Evolutionary conservation across 2,113 vertebrate genomes (phyloP), one percentile per base, ranked within the genome.

Genomic region (Dolichotis patagonum): DNA sequence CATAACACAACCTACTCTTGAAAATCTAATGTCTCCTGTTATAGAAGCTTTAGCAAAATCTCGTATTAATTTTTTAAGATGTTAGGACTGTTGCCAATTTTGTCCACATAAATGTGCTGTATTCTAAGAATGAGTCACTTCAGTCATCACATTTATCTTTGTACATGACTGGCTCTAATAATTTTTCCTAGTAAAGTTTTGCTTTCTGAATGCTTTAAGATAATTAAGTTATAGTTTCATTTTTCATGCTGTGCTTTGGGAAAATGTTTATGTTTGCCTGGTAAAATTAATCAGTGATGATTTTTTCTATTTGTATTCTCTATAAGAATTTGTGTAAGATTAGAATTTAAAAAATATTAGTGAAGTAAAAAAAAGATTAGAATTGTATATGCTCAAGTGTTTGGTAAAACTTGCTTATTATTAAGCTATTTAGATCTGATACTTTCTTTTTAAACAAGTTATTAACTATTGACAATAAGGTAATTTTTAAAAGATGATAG

Each of bases 151-250:
- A 28, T 62, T 65, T 85, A 75, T 43, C 69, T 85, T 91, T 91
- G 46, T 54, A 54, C 3, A 46, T 82, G 60, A 24, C 22, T 89
- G 10, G 1, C 38, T 77, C 19, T 69, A 82, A 77, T 20, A 91
- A 52, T 14, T 93, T 95, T 85, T 60, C 28, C 52, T 77, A 75
- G 35, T 58, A 41, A 73, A 81, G 54, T 85, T 96, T 82, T 90
- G 67, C 38, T 54, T 96, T 96, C n/a, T 87, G 75, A 91, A 93
- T 94, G 56, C 41, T 16, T n/a, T n/a, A n/a, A n/a, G n/a, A 13
- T 35, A 35, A 83, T 85, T 80, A 75, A 88, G 28, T 38, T 88
- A n/a, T 35, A 83, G 32, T 78, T 88, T 88, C 49, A 54, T 85
- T 85, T 94, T 7, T 49, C 24, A 8, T 90, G 46, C 16, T 91